Base-by-base conservation (phyloP, 2,888 invertebrate genomes). In the Sthenelais limicola region DNA sequence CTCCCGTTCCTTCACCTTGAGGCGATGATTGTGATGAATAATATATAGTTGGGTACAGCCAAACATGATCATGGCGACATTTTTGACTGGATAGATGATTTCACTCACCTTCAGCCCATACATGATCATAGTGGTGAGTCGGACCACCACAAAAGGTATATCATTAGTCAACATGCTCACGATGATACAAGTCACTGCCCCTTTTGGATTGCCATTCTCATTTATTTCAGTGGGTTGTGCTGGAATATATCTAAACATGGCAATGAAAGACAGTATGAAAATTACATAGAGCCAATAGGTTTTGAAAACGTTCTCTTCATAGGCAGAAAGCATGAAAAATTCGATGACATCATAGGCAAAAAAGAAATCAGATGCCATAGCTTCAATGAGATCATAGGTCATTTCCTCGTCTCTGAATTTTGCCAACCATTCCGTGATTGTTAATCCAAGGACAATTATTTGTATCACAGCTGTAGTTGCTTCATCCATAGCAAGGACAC, bases 281-380 rank as follows among this genome's bases (percentile, higher is more conserved):
- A 71, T 76, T 0, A 74, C 74, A 51, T 75, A 78, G 26, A 77
- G n/a, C 77, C 77, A 78, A 9, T 21, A 26, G 4, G 74, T 48
- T 0, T 72, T 32, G 69, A 47, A 77, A 26, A 77, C 43, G 21
- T 49, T 1, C 18, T 71, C 75, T 18, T 24, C 32, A 38, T 52
- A 18, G 7, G 71, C 33, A 9, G 62, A 33, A 48, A 78, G 35
- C 68, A 70, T 71, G 51, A 77, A 72, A 56, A 78, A 76, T 30
- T 73, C 77, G 35, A 78, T 76, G 73, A 77, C 76, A 68, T 78
- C 78, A 68, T 78, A 78, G 51, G 77, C 75, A 47, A 78, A 78
- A 70, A 78, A 78, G 73, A 78, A 78, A 68, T 78, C 78, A 1
- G 68, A 26, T 15, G 77, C 49, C 77, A 78, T 77, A 47, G 70